Conservation (phyloP, 2,113 vertebrate species). For the Scytalopus superciliaris region DNA sequence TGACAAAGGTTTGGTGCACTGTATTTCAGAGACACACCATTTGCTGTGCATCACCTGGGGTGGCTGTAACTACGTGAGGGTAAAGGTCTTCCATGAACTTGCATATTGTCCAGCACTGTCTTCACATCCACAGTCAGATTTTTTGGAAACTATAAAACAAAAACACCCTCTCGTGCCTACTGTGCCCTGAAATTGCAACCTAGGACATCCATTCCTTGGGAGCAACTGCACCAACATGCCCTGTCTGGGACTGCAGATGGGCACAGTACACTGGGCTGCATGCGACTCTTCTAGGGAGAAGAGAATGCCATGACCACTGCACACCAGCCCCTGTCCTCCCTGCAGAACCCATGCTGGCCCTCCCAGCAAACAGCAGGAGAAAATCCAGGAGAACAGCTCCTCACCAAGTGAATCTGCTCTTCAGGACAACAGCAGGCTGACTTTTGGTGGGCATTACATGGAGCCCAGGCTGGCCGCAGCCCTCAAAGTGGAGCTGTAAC, state of each 20-base stretch:
- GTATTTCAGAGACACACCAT: not conserved
- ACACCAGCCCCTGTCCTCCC: not conserved
- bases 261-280: fast-evolving
- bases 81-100: not conserved
- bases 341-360: not conserved
- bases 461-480: not conserved
- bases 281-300: not conserved
- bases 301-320: fast-evolving
- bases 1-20: not conserved
- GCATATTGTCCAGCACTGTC: not conserved
- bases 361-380: not conserved
- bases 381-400: not conserved
- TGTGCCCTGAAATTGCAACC: not conserved
- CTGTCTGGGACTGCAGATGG: not conserved
- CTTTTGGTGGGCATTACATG: not conserved
- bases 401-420: not conserved
- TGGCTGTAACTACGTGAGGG: not conserved
- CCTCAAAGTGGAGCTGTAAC: not conserved
- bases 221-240: not conserved
- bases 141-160: not conserved
- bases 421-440: not conserved
- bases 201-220: not conserved
- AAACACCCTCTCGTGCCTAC: not conserved
- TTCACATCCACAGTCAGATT: not conserved
- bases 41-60: not conserved